Base-by-base conservation (phyloP, 2,113 vertebrate species). In the Barnardius zonarius region DNA sequence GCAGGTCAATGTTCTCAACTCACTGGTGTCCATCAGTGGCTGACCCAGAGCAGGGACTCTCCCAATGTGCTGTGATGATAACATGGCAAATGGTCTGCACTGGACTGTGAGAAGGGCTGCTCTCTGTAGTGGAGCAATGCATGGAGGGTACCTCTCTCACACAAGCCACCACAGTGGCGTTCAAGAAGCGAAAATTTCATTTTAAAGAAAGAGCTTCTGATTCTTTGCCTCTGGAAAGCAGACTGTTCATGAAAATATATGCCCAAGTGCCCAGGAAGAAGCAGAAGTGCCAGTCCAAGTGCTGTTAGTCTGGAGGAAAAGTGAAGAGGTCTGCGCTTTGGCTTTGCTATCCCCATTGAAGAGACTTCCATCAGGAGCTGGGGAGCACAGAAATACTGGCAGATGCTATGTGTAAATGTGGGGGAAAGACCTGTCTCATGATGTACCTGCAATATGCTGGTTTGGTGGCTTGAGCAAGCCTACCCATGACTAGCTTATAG, bases 51-150 rank as follows among this genome's bases (percentile, higher is more conserved):
- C 25, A 31, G 59, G 11, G 28, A 12, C 35, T 75, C 33, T 52
- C 30, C 54, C 13, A 33, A 11, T 22, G 33, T 13, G 19, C 19
- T 25, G 54, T 6, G 27, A 13, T 14, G 27, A 19, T 17, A 33
- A 22, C 11, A 17, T 8, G 23, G 22, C 55, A 27, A n/a, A 31
- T 7, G 28, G 48, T 33, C 35, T 37, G 17, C 11, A 4, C 30
- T 6, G 33, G 13, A 2, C 17, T 10, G 39, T 30, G 63, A 49
- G 43, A 52, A n/a, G 4, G 31, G 44, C 28, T 49, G 19, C n/a
- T 33, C 15, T 64, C 31, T 0, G 2, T 1, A 11, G 22, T 1
- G n/a, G 25, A 59, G n/a, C 33, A 11, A n/a, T 14, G 35, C 18
- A 23, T 0, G 3, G 59, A 13, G 33, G 18, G 31, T 17, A 13